A percentile compares a stretch with the other conserved stretches of the same genome.
These are phyloP conservation scores for Samia ricini DNA, from an alignment of 1,140 invertebrate genomes.

Conservation along the genomic window DNA sequence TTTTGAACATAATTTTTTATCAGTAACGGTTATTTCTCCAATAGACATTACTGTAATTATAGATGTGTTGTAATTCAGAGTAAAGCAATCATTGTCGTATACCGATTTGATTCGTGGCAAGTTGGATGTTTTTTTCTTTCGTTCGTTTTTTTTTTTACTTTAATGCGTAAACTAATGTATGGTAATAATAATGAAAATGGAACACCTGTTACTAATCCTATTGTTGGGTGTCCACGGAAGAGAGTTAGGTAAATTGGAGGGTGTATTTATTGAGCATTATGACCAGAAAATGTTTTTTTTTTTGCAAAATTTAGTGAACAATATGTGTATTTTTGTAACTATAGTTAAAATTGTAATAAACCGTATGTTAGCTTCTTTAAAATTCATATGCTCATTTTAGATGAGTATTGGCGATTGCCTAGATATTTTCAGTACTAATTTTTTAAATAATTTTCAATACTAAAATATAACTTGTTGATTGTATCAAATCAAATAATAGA, in stretches of 20 bases:
- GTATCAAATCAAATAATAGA: no score
- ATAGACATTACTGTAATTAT: constrained; percentile 36
- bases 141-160: constrained; percentile 44
- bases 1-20: background rate
- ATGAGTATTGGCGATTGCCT: no score
- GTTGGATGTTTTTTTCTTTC: constrained; percentile 39
- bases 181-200: constrained; percentile 71
- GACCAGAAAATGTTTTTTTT: constrained; percentile 44
- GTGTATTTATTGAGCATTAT: constrained; percentile 23
- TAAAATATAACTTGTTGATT: no score
- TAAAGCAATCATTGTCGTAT: constrained; percentile 75
- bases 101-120: constrained; percentile 73
- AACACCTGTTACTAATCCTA: constrained; percentile 71
- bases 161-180: constrained; percentile 70
- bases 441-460: no score
- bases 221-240: constrained; percentile 47
- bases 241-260: constrained; percentile 53
- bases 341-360: no score
- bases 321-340: no score
- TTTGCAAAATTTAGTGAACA: background rate
- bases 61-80: constrained; percentile 64
- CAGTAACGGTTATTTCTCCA: constrained; percentile 16
- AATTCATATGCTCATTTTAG: no score
- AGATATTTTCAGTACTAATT: no score
- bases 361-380: no score